phyloP scores from a whole-genome alignment of 2,888 invertebrate genomes.

The Lithophane semibrunnea region DNA sequence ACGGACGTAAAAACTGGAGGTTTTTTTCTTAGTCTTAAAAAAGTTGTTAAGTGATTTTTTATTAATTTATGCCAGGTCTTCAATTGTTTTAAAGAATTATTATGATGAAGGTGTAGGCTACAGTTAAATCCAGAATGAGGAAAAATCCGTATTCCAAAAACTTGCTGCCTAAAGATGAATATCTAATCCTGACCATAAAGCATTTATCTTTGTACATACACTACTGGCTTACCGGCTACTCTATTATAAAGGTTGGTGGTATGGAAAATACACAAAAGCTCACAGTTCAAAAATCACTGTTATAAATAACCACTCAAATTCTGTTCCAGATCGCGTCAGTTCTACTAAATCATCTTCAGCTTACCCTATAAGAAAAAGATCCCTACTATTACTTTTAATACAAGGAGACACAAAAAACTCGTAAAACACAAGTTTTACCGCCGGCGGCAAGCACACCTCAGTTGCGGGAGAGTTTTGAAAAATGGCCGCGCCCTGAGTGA shows the following conservation, averaged over 20 bases:
- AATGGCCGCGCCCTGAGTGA: slow-evolving; percentile 66
- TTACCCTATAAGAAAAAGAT: slow-evolving; percentile 8
- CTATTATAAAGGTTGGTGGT: no score
- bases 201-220: background rate
- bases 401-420: slow-evolving; percentile 52
- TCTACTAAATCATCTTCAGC: background rate
- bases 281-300: background rate
- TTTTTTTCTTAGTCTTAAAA: slow-evolving; percentile 60
- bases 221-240: background rate
- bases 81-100: background rate
- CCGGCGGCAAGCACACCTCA: slow-evolving; percentile 64
- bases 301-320: background rate
- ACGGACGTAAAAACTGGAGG: slow-evolving; percentile 78
- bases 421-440: slow-evolving; percentile 63
- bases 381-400: slow-evolving; percentile 50
- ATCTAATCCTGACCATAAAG: background rate
- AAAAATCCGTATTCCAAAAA: background rate
- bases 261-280: no score
- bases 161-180: background rate
- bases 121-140: background rate
- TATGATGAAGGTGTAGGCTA: background rate
- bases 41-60: slow-evolving; percentile 53
- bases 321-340: background rate
- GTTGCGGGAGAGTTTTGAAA: slow-evolving; percentile 64
- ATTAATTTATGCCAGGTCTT: slow-evolving; percentile 23